Percentiles rank a stretch among this genome's conserved stretches.
Conservation (phyloP, 2,113 vertebrate genomes). For the Mungos mungo region DNA sequence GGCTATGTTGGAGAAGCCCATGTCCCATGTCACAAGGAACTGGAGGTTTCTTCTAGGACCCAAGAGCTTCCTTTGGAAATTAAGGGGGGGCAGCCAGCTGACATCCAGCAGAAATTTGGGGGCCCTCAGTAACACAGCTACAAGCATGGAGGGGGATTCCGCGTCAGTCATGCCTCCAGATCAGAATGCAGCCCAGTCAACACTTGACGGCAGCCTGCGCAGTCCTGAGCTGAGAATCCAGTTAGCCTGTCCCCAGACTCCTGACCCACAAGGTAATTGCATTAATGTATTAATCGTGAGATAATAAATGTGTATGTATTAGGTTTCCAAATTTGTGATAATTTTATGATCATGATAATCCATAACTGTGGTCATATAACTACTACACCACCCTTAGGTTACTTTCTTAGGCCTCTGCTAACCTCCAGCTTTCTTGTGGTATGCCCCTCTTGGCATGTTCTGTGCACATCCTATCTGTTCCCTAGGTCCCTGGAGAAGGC, state of each 20-base stretch:
- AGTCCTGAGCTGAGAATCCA: background rate
- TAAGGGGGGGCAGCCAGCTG: too few species aligned
- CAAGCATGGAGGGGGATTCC: background rate
- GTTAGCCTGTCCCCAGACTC: background rate
- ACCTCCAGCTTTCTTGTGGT: background rate
- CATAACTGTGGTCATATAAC: background rate
- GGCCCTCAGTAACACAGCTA: background rate
- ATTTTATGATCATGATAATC: background rate
- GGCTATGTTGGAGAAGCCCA: background rate
- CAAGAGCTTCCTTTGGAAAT: background rate
- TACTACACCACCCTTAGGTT: background rate
- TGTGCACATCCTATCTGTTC: background rate
- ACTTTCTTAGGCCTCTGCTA: background rate
- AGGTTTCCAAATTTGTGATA: background rate
- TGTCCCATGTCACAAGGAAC: background rate
- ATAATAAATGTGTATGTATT: background rate
- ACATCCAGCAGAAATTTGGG: background rate
- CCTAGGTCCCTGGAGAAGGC: background rate
- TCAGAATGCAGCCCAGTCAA: background rate
- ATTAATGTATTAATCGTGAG: background rate
- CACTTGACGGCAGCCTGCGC: background rate
- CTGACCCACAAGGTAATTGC: background rate
- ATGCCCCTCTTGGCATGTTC: background rate
- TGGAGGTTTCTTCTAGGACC: background rate
- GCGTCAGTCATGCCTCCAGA: background rate